These are phyloP conservation scores for Phaethon lepturus DNA, from an alignment of 2,113 vertebrate genomes.

Conservation along the genomic window DNA sequence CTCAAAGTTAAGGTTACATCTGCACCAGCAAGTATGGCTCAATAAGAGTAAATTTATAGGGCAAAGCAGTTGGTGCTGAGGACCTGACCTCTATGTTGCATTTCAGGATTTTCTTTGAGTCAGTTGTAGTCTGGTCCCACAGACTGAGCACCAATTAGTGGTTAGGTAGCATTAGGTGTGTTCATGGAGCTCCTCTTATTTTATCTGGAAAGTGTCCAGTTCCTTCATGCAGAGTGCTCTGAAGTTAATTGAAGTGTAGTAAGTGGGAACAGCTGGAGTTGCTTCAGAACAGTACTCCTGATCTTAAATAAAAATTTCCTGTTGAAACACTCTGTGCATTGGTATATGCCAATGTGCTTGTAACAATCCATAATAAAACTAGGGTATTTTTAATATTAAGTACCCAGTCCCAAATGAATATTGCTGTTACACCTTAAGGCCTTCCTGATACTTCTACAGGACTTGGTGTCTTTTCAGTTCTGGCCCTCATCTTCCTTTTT, in stretches of 20 bases:
- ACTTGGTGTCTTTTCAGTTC: not conserved
- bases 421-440: not conserved
- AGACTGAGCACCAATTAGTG: not conserved
- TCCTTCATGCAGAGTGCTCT: not conserved
- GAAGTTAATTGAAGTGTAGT: not conserved
- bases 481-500: not conserved
- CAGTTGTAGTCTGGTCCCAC: not conserved
- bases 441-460: not conserved
- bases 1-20: not conserved
- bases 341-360: fast-evolving
- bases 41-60: not conserved
- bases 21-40: not conserved
- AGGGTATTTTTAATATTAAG: not conserved
- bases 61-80: not conserved
- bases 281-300: not conserved
- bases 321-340: not conserved
- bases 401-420: not conserved
- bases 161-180: not conserved
- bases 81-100: fast-evolving
- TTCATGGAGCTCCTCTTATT: not conserved
- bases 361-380: not conserved
- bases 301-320: not conserved
- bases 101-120: not conserved
- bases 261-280: not conserved
- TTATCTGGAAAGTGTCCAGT: not conserved